A percentile compares a stretch with the other conserved stretches of the same genome.
phyloP scores from a whole-genome alignment of 2,888 invertebrate species.

The Spialia ferax region DNA sequence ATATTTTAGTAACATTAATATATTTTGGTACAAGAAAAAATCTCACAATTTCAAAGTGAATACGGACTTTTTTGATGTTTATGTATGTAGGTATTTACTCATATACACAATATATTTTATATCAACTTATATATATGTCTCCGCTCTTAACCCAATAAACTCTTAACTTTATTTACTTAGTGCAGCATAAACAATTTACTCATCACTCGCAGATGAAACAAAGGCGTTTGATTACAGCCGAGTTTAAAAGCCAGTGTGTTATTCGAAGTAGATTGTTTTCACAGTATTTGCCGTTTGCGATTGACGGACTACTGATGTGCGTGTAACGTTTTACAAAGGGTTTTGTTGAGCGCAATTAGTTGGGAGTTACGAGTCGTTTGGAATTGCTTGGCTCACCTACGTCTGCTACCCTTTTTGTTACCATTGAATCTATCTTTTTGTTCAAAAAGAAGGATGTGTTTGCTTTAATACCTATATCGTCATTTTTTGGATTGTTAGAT shows the following conservation, averaged over 20 bases:
- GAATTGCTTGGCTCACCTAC: neutral
- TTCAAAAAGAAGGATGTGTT: neutral
- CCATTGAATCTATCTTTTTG: neutral
- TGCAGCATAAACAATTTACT: neutral
- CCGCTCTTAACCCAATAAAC: neutral
- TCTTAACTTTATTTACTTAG: neutral
- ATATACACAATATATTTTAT: too few relatives aligned
- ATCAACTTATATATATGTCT: too few relatives aligned
- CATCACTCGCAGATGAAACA: neutral
- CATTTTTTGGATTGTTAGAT: too few relatives aligned
- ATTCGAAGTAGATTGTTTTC: slow-evolving; percentile 22
- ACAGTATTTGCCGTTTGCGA: slow-evolving; percentile 14
- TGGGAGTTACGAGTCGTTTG: neutral
- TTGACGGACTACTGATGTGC: slow-evolving; percentile 37
- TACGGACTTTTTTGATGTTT: too few relatives aligned
- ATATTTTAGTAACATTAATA: too few relatives aligned
- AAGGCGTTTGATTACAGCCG: slow-evolving; percentile 14
- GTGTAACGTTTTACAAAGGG: slow-evolving; percentile 49
- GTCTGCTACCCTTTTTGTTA: neutral
- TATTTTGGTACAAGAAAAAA: too few relatives aligned
- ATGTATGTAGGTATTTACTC: too few relatives aligned
- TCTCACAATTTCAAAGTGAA: too few relatives aligned
- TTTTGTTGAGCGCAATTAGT: slow-evolving; percentile 49
- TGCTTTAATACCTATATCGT: neutral
- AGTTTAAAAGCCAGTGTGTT: slow-evolving; percentile 13